phyloP scores from a whole-genome alignment of 2,113 vertebrate species.

The Syrrhaptes paradoxus region DNA sequence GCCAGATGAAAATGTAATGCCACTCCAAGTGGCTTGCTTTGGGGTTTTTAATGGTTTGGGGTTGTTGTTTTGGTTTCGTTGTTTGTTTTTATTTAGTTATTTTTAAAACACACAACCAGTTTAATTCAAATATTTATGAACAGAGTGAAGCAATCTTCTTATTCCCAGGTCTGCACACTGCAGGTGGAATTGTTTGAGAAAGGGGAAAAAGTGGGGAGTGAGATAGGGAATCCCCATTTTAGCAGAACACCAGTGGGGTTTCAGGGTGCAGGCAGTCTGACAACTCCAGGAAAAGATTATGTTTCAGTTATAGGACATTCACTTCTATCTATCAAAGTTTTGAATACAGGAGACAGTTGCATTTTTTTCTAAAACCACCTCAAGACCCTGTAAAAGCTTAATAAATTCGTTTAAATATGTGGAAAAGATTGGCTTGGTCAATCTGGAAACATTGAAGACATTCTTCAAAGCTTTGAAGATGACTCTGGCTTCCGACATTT shows the following conservation, averaged over 20 bases:
- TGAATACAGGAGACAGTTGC: neutral
- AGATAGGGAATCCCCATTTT: neutral
- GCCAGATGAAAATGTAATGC: neutral
- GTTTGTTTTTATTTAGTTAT: too few species aligned
- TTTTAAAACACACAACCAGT: neutral
- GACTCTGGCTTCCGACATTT: neutral
- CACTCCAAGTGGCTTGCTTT: neutral
- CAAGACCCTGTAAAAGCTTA: neutral
- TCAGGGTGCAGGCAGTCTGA: neutral
- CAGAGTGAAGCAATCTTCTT: neutral
- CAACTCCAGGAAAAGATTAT: neutral
- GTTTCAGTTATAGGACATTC: neutral
- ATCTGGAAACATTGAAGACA: neutral
- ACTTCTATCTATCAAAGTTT: neutral
- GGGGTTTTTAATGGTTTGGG: neutral
- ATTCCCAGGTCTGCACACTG: neutral
- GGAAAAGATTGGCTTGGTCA: neutral
- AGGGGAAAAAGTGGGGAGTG: neutral
- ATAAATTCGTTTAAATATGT: neutral
- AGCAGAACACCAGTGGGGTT: neutral
- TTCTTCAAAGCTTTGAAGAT: neutral
- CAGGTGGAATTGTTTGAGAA: neutral
- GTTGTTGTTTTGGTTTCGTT: neutral
- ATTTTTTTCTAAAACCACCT: neutral
- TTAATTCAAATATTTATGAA: neutral